Evolutionary conservation across 2,888 invertebrate genomes (phyloP).

Genomic region (Heteropelma amictum): DNA sequence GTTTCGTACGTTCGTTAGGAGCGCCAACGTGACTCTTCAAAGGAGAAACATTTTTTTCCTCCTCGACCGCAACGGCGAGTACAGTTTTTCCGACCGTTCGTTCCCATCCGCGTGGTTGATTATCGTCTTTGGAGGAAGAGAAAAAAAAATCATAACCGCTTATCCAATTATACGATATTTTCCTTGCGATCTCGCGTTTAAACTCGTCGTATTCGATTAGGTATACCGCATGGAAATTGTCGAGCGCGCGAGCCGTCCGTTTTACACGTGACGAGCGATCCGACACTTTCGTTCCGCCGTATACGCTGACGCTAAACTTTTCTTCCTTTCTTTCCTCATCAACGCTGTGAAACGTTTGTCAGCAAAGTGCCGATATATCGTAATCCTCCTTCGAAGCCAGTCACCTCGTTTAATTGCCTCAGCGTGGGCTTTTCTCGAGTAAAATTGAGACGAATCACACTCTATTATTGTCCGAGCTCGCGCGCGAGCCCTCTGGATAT

Average conservation of each 20-base stretch:
- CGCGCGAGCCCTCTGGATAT: not conserved
- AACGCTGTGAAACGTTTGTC: slow-evolving; percentile 23
- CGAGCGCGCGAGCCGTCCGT: slow-evolving; percentile 36
- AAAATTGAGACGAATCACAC: slow-evolving; percentile 14
- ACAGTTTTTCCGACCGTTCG: not conserved
- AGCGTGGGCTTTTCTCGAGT: slow-evolving; percentile 25
- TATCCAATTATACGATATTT: slow-evolving; percentile 52
- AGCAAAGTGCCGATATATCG: slow-evolving; percentile 32
- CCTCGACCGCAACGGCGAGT: no score
- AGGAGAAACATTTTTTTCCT: no score
- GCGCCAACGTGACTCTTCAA: no score
- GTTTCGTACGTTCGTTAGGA: no score
- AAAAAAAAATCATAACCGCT: slow-evolving; percentile 44
- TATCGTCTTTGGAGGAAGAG: not conserved
- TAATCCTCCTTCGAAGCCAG: slow-evolving; percentile 62
- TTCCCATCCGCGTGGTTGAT: slow-evolving; percentile 6
- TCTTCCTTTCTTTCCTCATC: not conserved
- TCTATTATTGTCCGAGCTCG: slow-evolving; percentile 4
- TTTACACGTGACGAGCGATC: slow-evolving; percentile 35
- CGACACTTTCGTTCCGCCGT: slow-evolving; percentile 43
- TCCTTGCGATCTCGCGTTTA: slow-evolving; percentile 18
- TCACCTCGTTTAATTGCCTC: slow-evolving; percentile 75
- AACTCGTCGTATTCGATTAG: slow-evolving; percentile 39
- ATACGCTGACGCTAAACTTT: slow-evolving; percentile 16
- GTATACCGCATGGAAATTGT: slow-evolving; percentile 35